A percentile compares a stretch with the other conserved stretches of the same genome.
phyloP scores from a whole-genome alignment of 2,888 invertebrate species.

The Troilus luridus region DNA sequence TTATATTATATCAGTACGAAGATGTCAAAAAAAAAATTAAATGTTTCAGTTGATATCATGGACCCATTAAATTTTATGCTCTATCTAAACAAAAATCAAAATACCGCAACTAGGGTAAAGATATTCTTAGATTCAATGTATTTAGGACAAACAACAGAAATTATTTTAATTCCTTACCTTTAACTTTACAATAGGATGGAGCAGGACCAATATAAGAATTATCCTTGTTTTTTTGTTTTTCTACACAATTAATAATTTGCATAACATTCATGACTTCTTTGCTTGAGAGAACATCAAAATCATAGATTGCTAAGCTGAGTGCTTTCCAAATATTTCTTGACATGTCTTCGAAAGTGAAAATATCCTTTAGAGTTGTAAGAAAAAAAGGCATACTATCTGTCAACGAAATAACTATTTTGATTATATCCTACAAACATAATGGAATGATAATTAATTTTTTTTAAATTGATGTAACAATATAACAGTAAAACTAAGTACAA shows the following conservation, averaged over 20 bases:
- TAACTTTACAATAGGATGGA: slow-evolving; percentile 53
- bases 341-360: slow-evolving; percentile 61
- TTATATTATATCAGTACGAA: too few relatives aligned
- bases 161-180: slow-evolving; percentile 12
- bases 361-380: slow-evolving; percentile 54
- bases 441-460: not conserved
- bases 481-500: not conserved
- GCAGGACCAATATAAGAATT: slow-evolving; percentile 53
- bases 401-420: slow-evolving; percentile 57
- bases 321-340: slow-evolving; percentile 63
- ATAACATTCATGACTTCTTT: slow-evolving; percentile 55
- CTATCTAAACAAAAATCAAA: too few relatives aligned
- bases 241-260: slow-evolving; percentile 56
- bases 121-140: too few relatives aligned
- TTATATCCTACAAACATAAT: slow-evolving; percentile 53
- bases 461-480: not conserved
- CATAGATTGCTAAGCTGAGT: slow-evolving; percentile 58
- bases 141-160: too few relatives aligned
- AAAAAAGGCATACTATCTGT: slow-evolving; percentile 48
- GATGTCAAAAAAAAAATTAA: too few relatives aligned
- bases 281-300: slow-evolving; percentile 11
- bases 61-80: too few relatives aligned
- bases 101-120: too few relatives aligned
- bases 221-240: slow-evolving; percentile 58
- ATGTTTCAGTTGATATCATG: too few relatives aligned